Base-by-base conservation (phyloP, 2,888 invertebrate species). In the Phyllotreta cruciferae region DNA sequence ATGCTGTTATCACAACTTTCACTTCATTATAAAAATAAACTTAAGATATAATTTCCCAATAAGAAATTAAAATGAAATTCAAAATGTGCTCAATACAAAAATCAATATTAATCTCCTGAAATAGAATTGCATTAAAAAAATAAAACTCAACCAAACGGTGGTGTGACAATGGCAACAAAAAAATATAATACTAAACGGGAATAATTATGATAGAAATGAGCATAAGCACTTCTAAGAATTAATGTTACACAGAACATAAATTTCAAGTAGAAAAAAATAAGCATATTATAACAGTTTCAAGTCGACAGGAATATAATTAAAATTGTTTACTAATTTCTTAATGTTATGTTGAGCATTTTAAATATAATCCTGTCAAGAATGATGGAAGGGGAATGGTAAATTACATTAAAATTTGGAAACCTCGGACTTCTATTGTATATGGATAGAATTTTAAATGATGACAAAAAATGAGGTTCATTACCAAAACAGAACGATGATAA, bases 141-240 rank as follows among this genome's bases (percentile, higher is more conserved):
- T 77, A 79, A 78, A 81, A 80, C 79, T 75, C 76, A 81, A 80
- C 80, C 79, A 80, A 80, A 80, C 79, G 73, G 79, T 78, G 77
- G 79, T 79, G 80, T 78, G 79, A 79, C 74, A 74, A 74, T 75
- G 75, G 72, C 73, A 77, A 74, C 73, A 74, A 73, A 69, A 67
- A 68, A 66, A 68, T 56, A 66, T 66, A 50, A 64, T 61, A 45
- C 41, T 24, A 50, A 49, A 42, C 8, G 39, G 11, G 54, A 50
- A 7, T 58, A 24, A 68, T 58, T 65, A 71, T 67, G 68, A 62
- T 67, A 62, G 67, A 58, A 62, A 61, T 55, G 34, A 49, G 60
- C 56, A 44, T 42, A 58, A 53, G 37, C n/a, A 63, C 36, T 45
- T 37, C 10, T 54, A 56, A 24, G 62, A 45, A 47, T 39, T 54